phyloP scores from a whole-genome alignment of 2,888 invertebrate genomes.

The Scrobipalpa atriplicella region DNA sequence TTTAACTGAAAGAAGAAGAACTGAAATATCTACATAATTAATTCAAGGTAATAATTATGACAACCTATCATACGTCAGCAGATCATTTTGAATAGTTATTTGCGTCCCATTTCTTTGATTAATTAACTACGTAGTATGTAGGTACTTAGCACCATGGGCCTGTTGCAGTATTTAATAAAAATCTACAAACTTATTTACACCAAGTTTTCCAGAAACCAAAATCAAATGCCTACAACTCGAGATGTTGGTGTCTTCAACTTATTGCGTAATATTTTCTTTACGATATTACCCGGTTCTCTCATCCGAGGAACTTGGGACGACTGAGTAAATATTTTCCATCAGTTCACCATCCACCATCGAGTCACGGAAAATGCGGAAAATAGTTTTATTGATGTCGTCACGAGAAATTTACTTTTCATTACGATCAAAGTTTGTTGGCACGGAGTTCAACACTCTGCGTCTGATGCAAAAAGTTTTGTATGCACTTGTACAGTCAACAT shows the following conservation, averaged over 20 bases:
- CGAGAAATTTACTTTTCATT: conserved; percentile 75
- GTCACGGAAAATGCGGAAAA: conserved; percentile 47
- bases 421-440: conserved; percentile 71
- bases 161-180: too few relatives aligned
- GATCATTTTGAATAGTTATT: too few relatives aligned
- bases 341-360: conserved; percentile 41
- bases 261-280: conserved; percentile 9
- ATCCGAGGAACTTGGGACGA: conserved; percentile 42
- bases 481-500: conserved; percentile 29
- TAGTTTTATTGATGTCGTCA: conserved; percentile 71
- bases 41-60: too few relatives aligned
- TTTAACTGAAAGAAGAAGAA: too few relatives aligned
- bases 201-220: not conserved
- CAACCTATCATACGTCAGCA: too few relatives aligned
- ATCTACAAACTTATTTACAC: too few relatives aligned
- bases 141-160: too few relatives aligned
- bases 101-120: too few relatives aligned
- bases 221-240: not conserved
- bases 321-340: conserved; percentile 65
- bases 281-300: not conserved
- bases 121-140: too few relatives aligned
- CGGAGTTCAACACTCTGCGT: conserved; percentile 64
- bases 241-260: conserved; percentile 3
- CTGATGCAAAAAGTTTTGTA: conserved; percentile 42
- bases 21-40: too few relatives aligned